Percentiles rank a stretch among this genome's conserved stretches.
Evolutionary conservation across 1,140 invertebrate species (phyloP).

Genomic region (Cheumatopsyche charites): DNA sequence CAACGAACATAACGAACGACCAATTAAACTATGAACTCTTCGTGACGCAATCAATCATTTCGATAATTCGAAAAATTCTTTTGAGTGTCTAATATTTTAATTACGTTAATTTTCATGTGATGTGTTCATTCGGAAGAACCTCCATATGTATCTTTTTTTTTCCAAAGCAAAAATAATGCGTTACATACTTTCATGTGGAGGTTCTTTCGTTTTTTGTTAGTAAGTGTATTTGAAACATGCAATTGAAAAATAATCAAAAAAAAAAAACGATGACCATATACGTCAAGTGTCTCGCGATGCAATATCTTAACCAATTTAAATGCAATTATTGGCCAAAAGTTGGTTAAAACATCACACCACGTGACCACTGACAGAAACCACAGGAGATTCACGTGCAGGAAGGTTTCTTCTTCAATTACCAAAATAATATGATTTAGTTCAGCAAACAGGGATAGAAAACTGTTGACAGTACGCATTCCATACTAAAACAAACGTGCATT

Average conservation of each 20-base stretch:
- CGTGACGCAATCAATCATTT: no score
- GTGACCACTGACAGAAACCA: conserved; percentile 51
- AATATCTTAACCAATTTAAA: conserved; percentile 64
- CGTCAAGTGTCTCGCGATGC: conserved; percentile 47
- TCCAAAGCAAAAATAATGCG: no score
- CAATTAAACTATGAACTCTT: no score
- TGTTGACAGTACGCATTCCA: no score
- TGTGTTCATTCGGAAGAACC: no score
- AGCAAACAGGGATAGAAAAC: no score
- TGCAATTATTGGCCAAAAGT: conserved; percentile 52
- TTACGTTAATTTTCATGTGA: no score
- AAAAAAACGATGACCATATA: conserved; percentile 25
- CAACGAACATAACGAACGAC: no score
- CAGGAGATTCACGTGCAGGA: conserved; percentile 18
- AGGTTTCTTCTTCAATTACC: neutral
- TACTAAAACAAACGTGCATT: neutral
- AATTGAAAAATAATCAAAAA: conserved; percentile 17
- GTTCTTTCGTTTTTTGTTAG: neutral
- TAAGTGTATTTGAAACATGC: neutral
- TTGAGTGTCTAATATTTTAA: no score
- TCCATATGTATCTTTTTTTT: no score
- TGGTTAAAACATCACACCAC: conserved; percentile 63
- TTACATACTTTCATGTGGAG: no score
- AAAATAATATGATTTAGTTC: neutral
- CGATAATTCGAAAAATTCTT: no score